A percentile compares a stretch with the other conserved stretches of the same genome.
Evolutionary conservation across 2,888 invertebrate genomes (phyloP).

Genomic region (Calephelis perditalis): DNA sequence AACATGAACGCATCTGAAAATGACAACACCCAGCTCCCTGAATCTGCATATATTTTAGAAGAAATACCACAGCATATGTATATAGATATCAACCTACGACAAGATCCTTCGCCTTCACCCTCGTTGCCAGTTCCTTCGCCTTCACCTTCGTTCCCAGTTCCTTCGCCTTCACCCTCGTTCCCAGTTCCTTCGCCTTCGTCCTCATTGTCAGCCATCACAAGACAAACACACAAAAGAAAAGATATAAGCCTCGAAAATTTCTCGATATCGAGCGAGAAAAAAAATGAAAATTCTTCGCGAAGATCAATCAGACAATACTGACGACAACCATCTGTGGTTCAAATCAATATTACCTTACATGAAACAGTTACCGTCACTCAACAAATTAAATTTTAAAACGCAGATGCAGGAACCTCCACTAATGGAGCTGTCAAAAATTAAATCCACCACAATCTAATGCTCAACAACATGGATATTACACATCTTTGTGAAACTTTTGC

Average conservation of each 20-base stretch:
- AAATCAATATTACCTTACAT: conserved; percentile 35
- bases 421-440: conserved; percentile 33
- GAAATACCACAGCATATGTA: conserved; percentile 25
- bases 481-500: conserved; percentile 27
- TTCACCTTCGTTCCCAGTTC: conserved; percentile 29
- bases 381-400: conserved; percentile 35
- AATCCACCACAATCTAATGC: conserved; percentile 25
- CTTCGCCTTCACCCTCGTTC: conserved; percentile 30
- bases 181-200: conserved; percentile 29
- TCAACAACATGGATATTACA: conserved; percentile 28
- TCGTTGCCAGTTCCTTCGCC: conserved; percentile 29
- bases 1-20: conserved; percentile 22
- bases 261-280: conserved; percentile 28
- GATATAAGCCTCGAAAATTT: conserved; percentile 28
- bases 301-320: conserved; percentile 29
- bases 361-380: conserved; percentile 33
- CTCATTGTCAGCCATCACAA: conserved; percentile 33
- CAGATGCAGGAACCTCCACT: conserved; percentile 34
- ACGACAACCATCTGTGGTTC: conserved; percentile 33
- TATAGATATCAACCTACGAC: conserved; percentile 24
- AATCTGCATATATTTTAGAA: conserved; percentile 21
- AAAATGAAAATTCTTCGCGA: conserved; percentile 30
- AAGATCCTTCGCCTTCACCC: conserved; percentile 28
- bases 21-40: conserved; percentile 20
- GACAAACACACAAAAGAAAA: conserved; percentile 33